A percentile compares a stretch with the other conserved stretches of the same genome.
Conservation (phyloP, 1,140 invertebrate species). For the Conus betulinus region DNA sequence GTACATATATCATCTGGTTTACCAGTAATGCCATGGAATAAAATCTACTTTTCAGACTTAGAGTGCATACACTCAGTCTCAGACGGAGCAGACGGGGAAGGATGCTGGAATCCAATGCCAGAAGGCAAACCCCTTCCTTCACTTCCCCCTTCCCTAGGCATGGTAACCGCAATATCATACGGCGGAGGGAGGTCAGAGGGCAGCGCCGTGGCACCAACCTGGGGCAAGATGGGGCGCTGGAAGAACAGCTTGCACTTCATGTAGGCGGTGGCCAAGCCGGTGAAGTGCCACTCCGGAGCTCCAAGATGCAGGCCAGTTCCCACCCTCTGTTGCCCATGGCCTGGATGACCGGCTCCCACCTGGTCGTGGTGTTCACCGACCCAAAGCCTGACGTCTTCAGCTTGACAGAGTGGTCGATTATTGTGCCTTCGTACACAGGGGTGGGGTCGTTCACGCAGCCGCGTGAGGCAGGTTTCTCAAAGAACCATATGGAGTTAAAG, state of each 20-base stretch:
- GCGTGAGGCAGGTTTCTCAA: constrained; percentile 58
- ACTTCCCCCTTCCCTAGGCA: not conserved
- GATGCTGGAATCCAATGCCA: too few relatives aligned
- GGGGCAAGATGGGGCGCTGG: constrained; percentile 45
- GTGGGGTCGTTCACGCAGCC: constrained; percentile 46
- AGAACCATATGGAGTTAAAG: constrained; percentile 55
- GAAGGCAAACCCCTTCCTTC: too few relatives aligned
- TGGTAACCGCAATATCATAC: not conserved
- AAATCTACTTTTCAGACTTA: too few relatives aligned
- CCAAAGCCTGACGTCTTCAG: constrained; percentile 44
- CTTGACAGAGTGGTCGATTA: constrained; percentile 50
- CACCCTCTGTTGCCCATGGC: constrained; percentile 57
- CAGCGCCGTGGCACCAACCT: not conserved
- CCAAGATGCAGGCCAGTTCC: constrained; percentile 61
- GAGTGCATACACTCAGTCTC: too few relatives aligned
- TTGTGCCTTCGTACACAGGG: constrained; percentile 56
- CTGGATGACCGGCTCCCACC: constrained; percentile 57
- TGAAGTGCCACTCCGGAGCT: constrained; percentile 44
- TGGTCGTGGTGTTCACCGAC: constrained; percentile 27
- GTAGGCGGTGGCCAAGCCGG: constrained; percentile 1
- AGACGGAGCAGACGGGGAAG: too few relatives aligned
- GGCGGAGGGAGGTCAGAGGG: not conserved
- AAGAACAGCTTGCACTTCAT: constrained; percentile 52
- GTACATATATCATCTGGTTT: too few relatives aligned
- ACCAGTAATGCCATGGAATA: too few relatives aligned